phyloP scores from a whole-genome alignment of 23 tunicate species.

The Phallusia fumigata region DNA sequence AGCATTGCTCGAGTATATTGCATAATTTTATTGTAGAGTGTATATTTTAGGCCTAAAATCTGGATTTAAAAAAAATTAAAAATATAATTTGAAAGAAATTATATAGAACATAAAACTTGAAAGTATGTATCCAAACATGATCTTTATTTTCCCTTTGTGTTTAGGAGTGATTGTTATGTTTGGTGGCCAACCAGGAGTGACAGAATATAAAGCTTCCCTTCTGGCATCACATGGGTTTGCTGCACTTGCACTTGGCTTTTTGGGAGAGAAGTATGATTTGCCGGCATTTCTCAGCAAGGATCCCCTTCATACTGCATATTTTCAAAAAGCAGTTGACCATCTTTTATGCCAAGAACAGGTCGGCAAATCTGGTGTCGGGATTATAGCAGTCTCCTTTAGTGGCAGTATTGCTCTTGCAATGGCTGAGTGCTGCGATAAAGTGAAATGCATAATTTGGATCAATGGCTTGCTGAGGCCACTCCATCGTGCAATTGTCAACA shows the following conservation, averaged over 20 bases:
- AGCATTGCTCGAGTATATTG: too few relatives aligned
- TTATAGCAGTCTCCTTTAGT: constrained; percentile 25
- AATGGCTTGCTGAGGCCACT: constrained; percentile 25
- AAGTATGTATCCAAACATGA: too few relatives aligned
- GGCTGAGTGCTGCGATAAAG: constrained; percentile 8
- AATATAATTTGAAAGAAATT: too few relatives aligned
- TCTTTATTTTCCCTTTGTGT: neutral
- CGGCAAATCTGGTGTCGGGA: neutral
- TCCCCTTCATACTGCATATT: constrained; percentile 35
- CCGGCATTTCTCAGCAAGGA: neutral
- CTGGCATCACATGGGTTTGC: constrained; percentile 70
- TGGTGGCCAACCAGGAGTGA: constrained; percentile 46
- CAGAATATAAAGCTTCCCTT: constrained; percentile 53
- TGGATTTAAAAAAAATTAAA: too few relatives aligned
- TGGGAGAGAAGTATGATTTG: neutral
- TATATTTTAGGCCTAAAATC: too few relatives aligned
- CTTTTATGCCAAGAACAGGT: neutral
- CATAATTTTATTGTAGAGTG: too few relatives aligned
- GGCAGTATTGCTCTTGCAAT: constrained; percentile 26
- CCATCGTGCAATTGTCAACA: neutral
- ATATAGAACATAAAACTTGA: too few relatives aligned
- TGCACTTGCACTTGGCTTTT: constrained; percentile 42
- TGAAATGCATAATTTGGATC: constrained; percentile 40
- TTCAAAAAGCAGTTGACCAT: constrained; percentile 28
- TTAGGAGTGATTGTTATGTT: constrained; percentile 51